Evolutionary conservation across 2,113 vertebrate species (phyloP).

Genomic region (Boleophthalmus pectinirostris): DNA sequence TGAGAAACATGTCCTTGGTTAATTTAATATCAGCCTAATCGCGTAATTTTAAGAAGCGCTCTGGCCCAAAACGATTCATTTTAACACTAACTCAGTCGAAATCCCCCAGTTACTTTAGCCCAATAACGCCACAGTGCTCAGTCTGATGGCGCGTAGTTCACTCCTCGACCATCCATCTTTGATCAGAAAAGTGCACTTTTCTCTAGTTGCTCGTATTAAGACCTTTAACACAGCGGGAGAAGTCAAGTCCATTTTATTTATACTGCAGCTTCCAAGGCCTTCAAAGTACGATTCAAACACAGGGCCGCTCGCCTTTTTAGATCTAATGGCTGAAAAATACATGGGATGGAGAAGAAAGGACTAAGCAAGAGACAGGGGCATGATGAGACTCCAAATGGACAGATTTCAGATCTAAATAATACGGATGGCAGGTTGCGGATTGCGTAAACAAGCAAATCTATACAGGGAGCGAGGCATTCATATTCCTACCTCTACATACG

Average conservation of each 20-base stretch:
- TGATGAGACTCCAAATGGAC: constrained; percentile 1
- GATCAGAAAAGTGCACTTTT: constrained; percentile 4
- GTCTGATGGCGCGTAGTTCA: constrained; percentile 3
- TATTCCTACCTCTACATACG: constrained; percentile 66
- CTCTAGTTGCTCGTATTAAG: constrained; percentile 7
- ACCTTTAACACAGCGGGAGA: not conserved
- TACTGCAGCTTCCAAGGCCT: not conserved
- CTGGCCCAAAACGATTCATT: not conserved
- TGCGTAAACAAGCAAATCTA: constrained; percentile 23
- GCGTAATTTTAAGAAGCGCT: not conserved
- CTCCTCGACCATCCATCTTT: not conserved
- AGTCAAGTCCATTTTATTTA: constrained; percentile 3
- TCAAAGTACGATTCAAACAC: constrained; percentile 5
- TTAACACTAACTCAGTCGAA: not conserved
- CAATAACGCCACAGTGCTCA: not conserved
- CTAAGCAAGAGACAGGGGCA: not conserved
- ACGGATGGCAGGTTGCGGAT: not conserved
- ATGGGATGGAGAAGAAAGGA: constrained; percentile 11
- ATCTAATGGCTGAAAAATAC: constrained; percentile 13
- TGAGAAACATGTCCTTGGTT: not conserved
- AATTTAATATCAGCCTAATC: not conserved
- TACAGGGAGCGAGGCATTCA: constrained; percentile 46
- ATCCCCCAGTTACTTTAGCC: not conserved
- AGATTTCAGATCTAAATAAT: constrained; percentile 2
- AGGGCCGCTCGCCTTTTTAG: constrained; percentile 1